Evolutionary conservation across 1,140 invertebrate species (phyloP), one percentile per base, ranked within the genome.

Genomic region (Linepithema humile): DNA sequence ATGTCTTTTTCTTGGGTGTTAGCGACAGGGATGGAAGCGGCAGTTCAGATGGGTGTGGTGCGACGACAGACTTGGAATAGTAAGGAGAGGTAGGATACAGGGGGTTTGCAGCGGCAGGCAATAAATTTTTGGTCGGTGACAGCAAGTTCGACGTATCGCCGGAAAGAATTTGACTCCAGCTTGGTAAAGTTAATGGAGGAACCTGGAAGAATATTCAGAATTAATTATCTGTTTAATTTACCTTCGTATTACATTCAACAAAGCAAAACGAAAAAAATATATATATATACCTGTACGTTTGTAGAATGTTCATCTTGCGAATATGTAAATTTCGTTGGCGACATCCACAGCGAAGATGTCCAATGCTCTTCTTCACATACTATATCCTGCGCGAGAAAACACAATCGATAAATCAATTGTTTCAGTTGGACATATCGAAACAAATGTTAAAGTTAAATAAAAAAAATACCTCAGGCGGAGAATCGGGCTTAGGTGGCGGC

Each of bases 31-130:
- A 94, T 23, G 94, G 94, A 35, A 94, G 85, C 5, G 94, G 94
- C 32, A 94, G 73, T 80, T 94, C 93, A 0, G 94, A 94, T 6
- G 94, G 94, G 90, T 94, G 94, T 4, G 94, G 94, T 17, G 94
- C 93, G 29, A 93, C 83, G 3, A 94, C 93, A 1, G 90, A 70
- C 20, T 92, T 91, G 0, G 88, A 78, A 72, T 89, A 94, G 38
- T 91, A 94, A 3, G 93, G 93, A 17, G 94, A 94, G 10, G 91
- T 92, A 4, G 90, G 91, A 82, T 94, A 91, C 26, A 94, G 84
- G 38, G 93, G 94, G 91, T 94, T 94, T 5, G 92, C 93, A 40
- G 91, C 88, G 1, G 94, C 94, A 6, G 94, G 90, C 38, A 94
- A 69, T 35, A 94, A 72, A 84, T 92, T 93, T 69, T 93, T 94